These are phyloP conservation scores for Rotaria socialis DNA, from an alignment of 2,888 invertebrate genomes.

Conservation along the genomic window DNA sequence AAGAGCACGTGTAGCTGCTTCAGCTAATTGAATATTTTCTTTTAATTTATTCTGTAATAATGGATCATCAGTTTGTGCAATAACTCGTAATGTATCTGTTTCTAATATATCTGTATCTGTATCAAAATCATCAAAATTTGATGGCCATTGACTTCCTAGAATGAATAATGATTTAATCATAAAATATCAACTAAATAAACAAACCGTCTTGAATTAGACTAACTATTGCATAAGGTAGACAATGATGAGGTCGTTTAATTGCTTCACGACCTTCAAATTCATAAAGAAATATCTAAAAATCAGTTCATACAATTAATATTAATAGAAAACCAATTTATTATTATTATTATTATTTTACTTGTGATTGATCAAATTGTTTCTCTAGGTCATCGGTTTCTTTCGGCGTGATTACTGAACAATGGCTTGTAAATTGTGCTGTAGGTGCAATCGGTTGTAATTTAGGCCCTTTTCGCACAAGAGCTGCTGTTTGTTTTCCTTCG, in stretches of 20 bases:
- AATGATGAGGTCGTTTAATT: conserved; percentile 37
- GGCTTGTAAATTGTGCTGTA: conserved; percentile 42
- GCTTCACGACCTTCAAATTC: conserved; percentile 39
- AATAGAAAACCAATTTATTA: too few relatives aligned
- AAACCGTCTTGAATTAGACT: conserved; percentile 33
- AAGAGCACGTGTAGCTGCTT: conserved; percentile 36
- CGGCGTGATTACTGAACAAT: conserved; percentile 42
- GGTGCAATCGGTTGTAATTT: conserved; percentile 43
- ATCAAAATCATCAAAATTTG: conserved; percentile 40
- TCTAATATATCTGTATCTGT: conserved; percentile 15
- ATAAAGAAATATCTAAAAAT: conserved; percentile 42
- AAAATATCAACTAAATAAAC: not conserved
- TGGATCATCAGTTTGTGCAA: conserved; percentile 2
- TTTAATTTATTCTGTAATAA: not conserved
- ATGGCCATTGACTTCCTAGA: conserved; percentile 39
- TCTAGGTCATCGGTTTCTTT: conserved; percentile 42
- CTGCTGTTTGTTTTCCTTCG: conserved; percentile 42
- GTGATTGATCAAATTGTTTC: conserved; percentile 45
- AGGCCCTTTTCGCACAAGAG: conserved; percentile 42
- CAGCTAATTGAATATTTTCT: conserved; percentile 1
- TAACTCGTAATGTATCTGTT: conserved; percentile 22
- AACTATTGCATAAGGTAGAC: conserved; percentile 41
- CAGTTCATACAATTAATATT: not conserved
- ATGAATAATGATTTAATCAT: not conserved
- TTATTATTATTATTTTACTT: not conserved